Evolutionary conservation across 2,797 vertebrate genomes (phyloP).

Genomic region (Microtus agrestis): DNA sequence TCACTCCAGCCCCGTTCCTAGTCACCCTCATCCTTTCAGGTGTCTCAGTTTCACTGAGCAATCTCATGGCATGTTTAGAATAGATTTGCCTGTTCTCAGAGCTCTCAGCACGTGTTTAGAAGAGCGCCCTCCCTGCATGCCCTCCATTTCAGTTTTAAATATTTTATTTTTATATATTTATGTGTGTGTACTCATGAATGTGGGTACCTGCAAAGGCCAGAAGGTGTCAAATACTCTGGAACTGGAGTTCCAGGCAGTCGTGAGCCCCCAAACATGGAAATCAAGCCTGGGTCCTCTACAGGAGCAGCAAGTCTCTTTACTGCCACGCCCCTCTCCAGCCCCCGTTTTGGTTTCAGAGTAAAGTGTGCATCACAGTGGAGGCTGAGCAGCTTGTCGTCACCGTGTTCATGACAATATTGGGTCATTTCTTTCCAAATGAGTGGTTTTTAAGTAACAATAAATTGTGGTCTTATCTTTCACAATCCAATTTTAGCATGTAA

Average conservation of each 20-base stretch:
- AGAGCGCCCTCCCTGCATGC: slow-evolving; percentile 38
- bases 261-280: neutral
- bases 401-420: slow-evolving; percentile 62
- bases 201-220: neutral
- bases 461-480: slow-evolving; percentile 61
- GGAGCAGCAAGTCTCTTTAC: neutral
- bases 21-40: slow-evolving; percentile 15
- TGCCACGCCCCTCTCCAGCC: neutral
- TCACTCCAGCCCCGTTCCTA: neutral
- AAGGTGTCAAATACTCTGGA: neutral
- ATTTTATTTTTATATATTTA: neutral
- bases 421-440: slow-evolving; percentile 65
- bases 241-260: neutral
- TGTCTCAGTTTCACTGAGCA: slow-evolving; percentile 21
- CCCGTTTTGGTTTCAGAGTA: slow-evolving; percentile 48
- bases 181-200: neutral
- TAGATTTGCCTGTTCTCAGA: slow-evolving; percentile 61
- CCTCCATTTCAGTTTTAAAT: slow-evolving; percentile 60
- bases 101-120: slow-evolving; percentile 57
- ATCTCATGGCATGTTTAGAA: slow-evolving; percentile 62
- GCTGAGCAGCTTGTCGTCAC: slow-evolving; percentile 54
- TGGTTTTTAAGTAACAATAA: slow-evolving; percentile 68
- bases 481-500: slow-evolving; percentile 46
- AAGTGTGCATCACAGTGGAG: slow-evolving; percentile 29
- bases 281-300: neutral